A percentile compares a stretch with the other conserved stretches of the same genome.
Evolutionary conservation across 2,888 invertebrate genomes (phyloP).

Genomic region (Priapulus caudatus): DNA sequence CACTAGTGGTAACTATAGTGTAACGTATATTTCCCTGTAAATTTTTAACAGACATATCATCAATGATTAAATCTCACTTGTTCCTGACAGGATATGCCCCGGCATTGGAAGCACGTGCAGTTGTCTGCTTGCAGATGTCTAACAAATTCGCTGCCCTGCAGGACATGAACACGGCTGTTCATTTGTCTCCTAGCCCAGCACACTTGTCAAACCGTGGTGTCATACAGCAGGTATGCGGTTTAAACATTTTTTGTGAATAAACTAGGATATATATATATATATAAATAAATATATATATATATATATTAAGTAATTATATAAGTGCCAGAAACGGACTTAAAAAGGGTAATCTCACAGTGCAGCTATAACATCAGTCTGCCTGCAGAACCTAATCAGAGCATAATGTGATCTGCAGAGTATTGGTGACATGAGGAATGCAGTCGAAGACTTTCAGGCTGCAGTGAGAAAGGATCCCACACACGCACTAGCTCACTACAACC

Average conservation of each 20-base stretch:
- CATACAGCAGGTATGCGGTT: conserved; percentile 34
- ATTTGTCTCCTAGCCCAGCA: conserved; percentile 26
- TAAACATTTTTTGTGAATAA: not conserved
- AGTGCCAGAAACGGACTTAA: no score
- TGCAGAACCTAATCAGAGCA: no score
- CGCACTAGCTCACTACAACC: conserved; percentile 38
- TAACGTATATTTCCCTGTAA: no score
- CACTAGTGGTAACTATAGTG: no score
- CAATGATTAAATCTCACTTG: no score
- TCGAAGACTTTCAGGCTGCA: conserved; percentile 23
- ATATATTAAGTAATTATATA: no score
- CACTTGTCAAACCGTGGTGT: conserved; percentile 38
- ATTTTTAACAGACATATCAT: no score
- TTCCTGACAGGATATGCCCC: conserved; percentile 23
- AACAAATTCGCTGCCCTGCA: conserved; percentile 36
- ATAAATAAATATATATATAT: no score
- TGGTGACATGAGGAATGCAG: not conserved
- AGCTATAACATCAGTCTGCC: no score
- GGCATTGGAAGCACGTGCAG: conserved; percentile 38
- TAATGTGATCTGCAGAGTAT: not conserved
- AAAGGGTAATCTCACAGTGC: no score
- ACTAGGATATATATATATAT: no score
- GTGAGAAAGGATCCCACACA: conserved; percentile 33
- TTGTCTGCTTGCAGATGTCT: conserved; percentile 39
- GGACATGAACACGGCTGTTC: conserved; percentile 34